Evolutionary conservation across 2,797 vertebrate genomes (phyloP).

Genomic region (Danio aesculapii): DNA sequence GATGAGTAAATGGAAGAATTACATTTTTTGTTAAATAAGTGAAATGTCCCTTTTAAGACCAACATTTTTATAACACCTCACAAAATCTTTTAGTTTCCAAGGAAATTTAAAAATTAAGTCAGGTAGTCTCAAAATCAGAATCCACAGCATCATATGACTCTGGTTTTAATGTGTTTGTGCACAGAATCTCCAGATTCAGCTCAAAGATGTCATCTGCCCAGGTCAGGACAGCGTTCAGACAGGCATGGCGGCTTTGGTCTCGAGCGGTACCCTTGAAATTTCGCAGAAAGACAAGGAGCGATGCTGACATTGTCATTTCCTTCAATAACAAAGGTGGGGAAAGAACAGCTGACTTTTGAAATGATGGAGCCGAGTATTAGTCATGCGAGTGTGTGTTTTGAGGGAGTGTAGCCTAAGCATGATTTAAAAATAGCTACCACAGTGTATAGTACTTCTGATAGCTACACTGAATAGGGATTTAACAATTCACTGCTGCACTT

Average conservation of each 20-base stretch:
- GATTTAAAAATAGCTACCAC: background rate
- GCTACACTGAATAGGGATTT: too few relatives aligned
- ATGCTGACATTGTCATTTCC: constrained; percentile 72
- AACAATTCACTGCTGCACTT: too few relatives aligned
- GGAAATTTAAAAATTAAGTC: too few relatives aligned
- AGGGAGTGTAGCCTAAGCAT: background rate
- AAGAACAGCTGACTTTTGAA: constrained; percentile 1
- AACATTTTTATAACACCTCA: too few relatives aligned
- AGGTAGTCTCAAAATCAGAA: background rate
- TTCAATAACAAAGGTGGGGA: constrained; percentile 68
- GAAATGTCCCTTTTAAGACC: too few relatives aligned
- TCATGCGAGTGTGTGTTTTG: background rate
- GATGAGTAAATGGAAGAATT: too few relatives aligned
- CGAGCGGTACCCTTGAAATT: constrained; percentile 62
- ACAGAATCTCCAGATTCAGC: constrained; percentile 62
- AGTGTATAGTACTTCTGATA: background rate
- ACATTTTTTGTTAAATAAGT: too few relatives aligned
- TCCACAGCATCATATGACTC: background rate
- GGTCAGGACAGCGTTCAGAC: constrained; percentile 60
- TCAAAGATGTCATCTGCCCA: constrained; percentile 30
- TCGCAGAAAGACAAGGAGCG: constrained; percentile 47
- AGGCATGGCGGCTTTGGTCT: constrained; percentile 72
- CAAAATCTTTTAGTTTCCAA: too few relatives aligned
- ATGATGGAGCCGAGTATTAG: background rate
- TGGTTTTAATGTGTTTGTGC: background rate